These are phyloP conservation scores for Mythimna impura DNA, from an alignment of 2,888 invertebrate species.

Conservation along the genomic window DNA sequence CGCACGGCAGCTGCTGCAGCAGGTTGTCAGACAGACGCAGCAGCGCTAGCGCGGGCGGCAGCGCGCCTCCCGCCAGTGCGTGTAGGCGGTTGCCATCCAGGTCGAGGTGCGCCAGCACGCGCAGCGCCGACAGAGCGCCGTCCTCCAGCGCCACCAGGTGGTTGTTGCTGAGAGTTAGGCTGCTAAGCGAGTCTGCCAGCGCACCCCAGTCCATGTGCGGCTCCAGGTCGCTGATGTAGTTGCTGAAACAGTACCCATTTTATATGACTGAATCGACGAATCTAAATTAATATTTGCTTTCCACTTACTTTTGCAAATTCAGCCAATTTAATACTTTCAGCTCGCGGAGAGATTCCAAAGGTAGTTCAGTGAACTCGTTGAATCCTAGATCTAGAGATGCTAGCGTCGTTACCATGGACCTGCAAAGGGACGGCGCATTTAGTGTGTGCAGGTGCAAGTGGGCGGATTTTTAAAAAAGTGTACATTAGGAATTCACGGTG, in stretches of 20 bases:
- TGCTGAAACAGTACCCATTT: constrained; percentile 88
- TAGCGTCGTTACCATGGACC: constrained; percentile 94
- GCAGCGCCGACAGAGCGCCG: constrained; percentile 91
- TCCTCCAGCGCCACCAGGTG: constrained; percentile 89
- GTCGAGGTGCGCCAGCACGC: constrained; percentile 90
- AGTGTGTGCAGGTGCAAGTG: neutral
- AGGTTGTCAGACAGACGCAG: constrained; percentile 93
- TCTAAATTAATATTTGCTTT: neutral
- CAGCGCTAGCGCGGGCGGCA: constrained; percentile 91
- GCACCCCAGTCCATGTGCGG: constrained; percentile 92
- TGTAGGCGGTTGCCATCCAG: constrained; percentile 93
- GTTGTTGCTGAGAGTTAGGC: constrained; percentile 94
- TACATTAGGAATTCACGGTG: too few relatives aligned
- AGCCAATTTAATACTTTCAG: constrained; percentile 93
- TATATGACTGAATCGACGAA: neutral
- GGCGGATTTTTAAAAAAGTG: too few relatives aligned
- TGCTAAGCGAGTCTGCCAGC: constrained; percentile 92
- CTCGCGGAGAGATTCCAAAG: constrained; percentile 91
- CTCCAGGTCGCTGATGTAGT: constrained; percentile 90
- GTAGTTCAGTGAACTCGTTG: constrained; percentile 93
- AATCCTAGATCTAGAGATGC: constrained; percentile 94
- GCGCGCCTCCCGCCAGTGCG: constrained; percentile 88
- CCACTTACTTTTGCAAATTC: constrained; percentile 93
- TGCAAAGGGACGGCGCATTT: constrained; percentile 74
- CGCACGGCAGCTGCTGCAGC: constrained; percentile 90